Percentiles rank a stretch among this genome's conserved stretches.
These are phyloP conservation scores for Gymnocheta viridis DNA, from an alignment of 2,888 invertebrate species.

Conservation along the genomic window DNA sequence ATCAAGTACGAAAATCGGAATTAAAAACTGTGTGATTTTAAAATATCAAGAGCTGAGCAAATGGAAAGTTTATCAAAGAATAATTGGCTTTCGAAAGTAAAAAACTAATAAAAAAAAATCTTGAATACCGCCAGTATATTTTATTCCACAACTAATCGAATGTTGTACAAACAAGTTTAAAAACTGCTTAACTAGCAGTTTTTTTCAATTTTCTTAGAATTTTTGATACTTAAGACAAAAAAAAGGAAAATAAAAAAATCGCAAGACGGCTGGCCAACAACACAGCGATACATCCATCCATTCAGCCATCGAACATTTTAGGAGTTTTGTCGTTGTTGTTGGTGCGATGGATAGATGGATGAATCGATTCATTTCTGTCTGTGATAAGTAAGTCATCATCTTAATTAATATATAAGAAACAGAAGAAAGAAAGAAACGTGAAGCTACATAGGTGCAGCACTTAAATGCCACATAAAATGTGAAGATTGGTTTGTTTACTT, in stretches of 20 bases:
- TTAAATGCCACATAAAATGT: constrained; percentile 55
- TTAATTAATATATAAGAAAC: constrained; percentile 68
- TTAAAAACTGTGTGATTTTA: too few species aligned
- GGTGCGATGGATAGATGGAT: constrained; percentile 23
- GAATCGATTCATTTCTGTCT: constrained; percentile 48
- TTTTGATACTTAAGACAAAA: constrained; percentile 23
- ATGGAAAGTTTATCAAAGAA: too few species aligned
- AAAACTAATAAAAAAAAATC: too few species aligned
- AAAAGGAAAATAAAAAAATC: neutral
- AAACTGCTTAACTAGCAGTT: constrained; percentile 6
- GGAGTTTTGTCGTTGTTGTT: constrained; percentile 9
- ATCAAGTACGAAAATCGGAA: too few species aligned
- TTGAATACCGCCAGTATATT: neutral
- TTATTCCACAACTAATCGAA: neutral
- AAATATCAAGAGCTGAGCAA: too few species aligned
- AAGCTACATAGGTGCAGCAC: constrained; percentile 47
- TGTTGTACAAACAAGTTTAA: constrained; percentile 23
- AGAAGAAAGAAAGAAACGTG: constrained; percentile 49
- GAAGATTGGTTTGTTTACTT: constrained; percentile 54
- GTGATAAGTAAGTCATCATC: constrained; percentile 68
- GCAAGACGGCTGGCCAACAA: neutral
- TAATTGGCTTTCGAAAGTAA: too few species aligned
- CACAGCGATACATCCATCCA: neutral
- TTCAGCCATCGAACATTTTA: neutral
- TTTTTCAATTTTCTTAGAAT: constrained; percentile 25